phyloP scores from a whole-genome alignment of 2,113 vertebrate genomes.

The Rattus rattus region DNA sequence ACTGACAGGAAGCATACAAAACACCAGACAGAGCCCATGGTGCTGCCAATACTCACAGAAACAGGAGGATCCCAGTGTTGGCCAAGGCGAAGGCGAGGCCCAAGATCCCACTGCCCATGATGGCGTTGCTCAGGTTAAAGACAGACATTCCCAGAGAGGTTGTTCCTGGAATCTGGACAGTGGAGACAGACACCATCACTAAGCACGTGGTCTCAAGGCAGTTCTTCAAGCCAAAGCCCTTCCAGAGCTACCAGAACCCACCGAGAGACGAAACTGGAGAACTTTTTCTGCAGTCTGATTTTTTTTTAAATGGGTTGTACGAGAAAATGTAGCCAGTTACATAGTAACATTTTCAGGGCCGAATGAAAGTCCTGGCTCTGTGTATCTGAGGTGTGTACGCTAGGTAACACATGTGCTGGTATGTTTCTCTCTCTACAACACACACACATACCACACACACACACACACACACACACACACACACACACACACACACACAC shows the following conservation, averaged over 20 bases:
- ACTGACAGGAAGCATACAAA: neutral
- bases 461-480: too few species aligned
- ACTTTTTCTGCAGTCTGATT: neutral
- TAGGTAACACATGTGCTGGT: neutral
- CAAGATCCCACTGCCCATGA: slow-evolving; percentile 91
- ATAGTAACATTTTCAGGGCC: neutral
- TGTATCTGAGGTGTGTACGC: neutral
- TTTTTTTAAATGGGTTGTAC: neutral
- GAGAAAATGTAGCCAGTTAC: slow-evolving; percentile 5
- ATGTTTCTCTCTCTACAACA: too few species aligned
- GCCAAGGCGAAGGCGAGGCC: slow-evolving; percentile 90
- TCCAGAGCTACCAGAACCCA: neutral
- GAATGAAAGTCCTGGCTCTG: neutral
- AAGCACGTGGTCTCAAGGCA: neutral
- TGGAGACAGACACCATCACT: slow-evolving; percentile 56
- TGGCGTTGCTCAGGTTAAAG: slow-evolving; percentile 91
- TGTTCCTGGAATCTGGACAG: slow-evolving; percentile 87
- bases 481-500: too few species aligned
- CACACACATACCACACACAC: too few species aligned
- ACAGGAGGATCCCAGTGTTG: slow-evolving; percentile 90
- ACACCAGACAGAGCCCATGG: slow-evolving; percentile 37
- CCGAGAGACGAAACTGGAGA: neutral
- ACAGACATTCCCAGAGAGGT: slow-evolving; percentile 89
- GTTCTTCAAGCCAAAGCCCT: neutral
- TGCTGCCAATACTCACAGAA: slow-evolving; percentile 86